phyloP scores from a whole-genome alignment of 2,113 vertebrate genomes.

The Corythornis cristatus region DNA sequence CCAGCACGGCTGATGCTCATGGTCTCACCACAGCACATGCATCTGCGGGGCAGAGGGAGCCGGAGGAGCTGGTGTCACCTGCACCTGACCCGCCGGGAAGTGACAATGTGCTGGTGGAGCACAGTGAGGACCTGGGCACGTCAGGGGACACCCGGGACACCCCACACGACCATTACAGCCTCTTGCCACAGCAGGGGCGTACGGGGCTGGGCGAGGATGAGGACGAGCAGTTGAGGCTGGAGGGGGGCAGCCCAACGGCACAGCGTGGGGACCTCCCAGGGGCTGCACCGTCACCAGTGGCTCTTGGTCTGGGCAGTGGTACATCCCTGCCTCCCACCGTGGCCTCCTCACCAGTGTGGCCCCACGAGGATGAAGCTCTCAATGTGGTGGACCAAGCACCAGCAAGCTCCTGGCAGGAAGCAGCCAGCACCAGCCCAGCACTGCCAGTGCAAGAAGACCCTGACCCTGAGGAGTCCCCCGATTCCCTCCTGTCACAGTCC shows the following conservation, averaged over 20 bases:
- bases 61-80: not conserved
- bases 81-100: not conserved
- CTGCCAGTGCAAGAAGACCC: rapidly evolving
- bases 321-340: not conserved
- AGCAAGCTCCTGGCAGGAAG: not conserved
- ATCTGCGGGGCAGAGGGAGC: not conserved
- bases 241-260: rapidly evolving
- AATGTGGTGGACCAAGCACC: not conserved
- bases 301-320: rapidly evolving
- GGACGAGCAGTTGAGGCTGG: conserved; percentile 23
- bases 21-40: not conserved
- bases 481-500: rapidly evolving
- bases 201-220: not conserved
- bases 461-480: rapidly evolving
- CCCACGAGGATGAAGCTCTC: not conserved
- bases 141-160: conserved; percentile 26
- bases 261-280: not conserved
- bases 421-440: not conserved
- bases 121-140: not conserved
- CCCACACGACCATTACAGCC: not conserved
- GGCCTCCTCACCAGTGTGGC: not conserved
- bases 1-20: rapidly evolving
- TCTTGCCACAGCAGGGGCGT: not conserved
- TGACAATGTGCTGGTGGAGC: conserved; percentile 41
- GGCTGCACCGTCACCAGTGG: rapidly evolving